Conservation (phyloP, 2,113 vertebrate genomes). For the Sciurus niger region DNA sequence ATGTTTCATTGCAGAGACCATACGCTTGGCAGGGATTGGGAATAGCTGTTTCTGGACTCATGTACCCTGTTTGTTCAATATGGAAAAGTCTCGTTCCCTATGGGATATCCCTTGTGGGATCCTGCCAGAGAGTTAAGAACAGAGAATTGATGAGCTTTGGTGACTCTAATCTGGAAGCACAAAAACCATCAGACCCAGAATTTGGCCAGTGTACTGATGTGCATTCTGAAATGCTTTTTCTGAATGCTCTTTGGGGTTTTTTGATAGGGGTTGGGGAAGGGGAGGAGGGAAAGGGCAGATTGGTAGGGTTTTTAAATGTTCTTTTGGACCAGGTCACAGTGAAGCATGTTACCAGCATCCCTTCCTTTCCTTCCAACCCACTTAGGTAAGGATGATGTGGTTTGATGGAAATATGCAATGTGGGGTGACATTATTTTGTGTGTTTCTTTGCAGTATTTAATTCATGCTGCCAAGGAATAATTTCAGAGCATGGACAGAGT, state of each 20-base stretch:
- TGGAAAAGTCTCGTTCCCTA: slow-evolving; percentile 86
- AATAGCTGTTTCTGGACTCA: slow-evolving; percentile 85
- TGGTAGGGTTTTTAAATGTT: slow-evolving; percentile 67
- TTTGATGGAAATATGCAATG: slow-evolving; percentile 50
- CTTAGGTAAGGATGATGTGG: slow-evolving; percentile 64
- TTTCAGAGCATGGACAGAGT: slow-evolving; percentile 25
- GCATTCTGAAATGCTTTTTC: slow-evolving; percentile 74
- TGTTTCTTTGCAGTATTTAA: slow-evolving; percentile 68
- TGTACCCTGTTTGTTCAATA: slow-evolving; percentile 86
- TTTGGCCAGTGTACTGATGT: slow-evolving; percentile 65
- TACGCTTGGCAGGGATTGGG: slow-evolving; percentile 83
- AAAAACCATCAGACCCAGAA: slow-evolving; percentile 74
- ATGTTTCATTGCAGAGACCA: slow-evolving; percentile 86
- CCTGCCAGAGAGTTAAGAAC: slow-evolving; percentile 79
- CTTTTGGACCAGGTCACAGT: slow-evolving; percentile 53
- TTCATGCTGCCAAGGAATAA: slow-evolving; percentile 29
- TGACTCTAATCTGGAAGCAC: slow-evolving; percentile 83
- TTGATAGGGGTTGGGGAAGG: neutral
- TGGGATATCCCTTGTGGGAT: slow-evolving; percentile 85
- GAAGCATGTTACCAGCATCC: slow-evolving; percentile 50
- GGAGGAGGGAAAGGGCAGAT: neutral
- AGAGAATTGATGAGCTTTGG: slow-evolving; percentile 81
- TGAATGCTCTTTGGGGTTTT: slow-evolving; percentile 28
- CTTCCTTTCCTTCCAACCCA: neutral
- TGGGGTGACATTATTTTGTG: slow-evolving; percentile 61